Conservation (phyloP, 2,888 invertebrate species). For the Perdita meconis region DNA sequence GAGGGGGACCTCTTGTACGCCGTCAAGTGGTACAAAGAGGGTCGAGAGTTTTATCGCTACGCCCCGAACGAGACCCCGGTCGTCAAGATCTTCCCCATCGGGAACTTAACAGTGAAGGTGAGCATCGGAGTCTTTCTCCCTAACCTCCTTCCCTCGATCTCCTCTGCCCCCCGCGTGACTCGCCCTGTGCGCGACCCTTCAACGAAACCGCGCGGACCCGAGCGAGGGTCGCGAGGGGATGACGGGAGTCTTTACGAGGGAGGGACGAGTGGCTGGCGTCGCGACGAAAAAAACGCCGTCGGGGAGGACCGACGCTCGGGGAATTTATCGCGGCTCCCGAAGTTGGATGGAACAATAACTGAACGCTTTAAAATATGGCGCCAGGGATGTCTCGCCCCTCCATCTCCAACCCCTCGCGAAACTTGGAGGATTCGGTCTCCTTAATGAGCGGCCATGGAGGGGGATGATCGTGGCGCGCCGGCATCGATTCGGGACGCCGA, state of each 20-base stretch:
- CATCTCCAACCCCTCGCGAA: conserved; percentile 27
- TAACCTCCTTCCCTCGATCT: neutral
- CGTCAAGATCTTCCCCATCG: conserved; percentile 80
- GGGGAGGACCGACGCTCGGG: conserved; percentile 20
- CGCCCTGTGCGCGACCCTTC: neutral
- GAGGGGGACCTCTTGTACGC: conserved; percentile 81
- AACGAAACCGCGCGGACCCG: neutral
- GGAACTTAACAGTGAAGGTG: conserved; percentile 80
- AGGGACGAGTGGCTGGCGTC: neutral
- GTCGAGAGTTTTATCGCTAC: conserved; percentile 82
- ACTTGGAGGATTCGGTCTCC: conserved; percentile 48
- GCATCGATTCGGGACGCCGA: conserved; percentile 16
- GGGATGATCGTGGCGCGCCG: neutral
- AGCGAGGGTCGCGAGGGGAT: neutral
- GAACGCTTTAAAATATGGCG: conserved; percentile 61
- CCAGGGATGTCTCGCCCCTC: conserved; percentile 40
- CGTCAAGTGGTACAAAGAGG: conserved; percentile 83
- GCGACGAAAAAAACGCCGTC: conserved; percentile 25
- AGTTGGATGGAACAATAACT: conserved; percentile 65
- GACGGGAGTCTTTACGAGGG: neutral
- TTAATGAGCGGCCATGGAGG: conserved; percentile 25
- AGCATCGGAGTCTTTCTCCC: conserved; percentile 56
- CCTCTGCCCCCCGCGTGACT: conserved; percentile 1
- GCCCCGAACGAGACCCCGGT: conserved; percentile 80
- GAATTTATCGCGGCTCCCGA: conserved; percentile 64